Base-by-base conservation (phyloP, 2,888 invertebrate genomes). In the Trissolcus brochymenae region DNA sequence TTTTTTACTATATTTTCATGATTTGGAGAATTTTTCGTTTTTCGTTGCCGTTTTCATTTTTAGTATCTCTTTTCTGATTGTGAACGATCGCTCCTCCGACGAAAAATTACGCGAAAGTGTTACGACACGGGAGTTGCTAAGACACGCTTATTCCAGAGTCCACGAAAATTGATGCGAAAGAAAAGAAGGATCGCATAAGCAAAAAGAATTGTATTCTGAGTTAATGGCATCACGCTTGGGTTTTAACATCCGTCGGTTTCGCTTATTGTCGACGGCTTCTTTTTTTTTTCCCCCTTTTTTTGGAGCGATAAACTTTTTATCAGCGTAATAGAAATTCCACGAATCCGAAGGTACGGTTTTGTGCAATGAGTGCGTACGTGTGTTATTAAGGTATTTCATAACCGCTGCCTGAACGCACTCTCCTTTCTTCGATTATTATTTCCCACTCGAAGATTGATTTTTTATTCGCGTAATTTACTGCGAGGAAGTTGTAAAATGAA, bases 81-180 rank as follows among this genome's bases (percentile, higher is more conserved):
- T 51, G 57, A 54, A 41, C 68, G 65, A 67, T 61, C 59, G 56
- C 71, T 66, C 70, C 72, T 72, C 73, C 75, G 77, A 77, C 57
- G 62, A 73, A 75, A 79, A 80, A 25, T 25, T 25, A 76, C 77
- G 75, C 68, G 77, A 80, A 81, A 80, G 81, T 81, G 78, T 79
- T 79, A 78, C 79, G 78, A 49, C 54, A 56, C 65, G 59, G 6
- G 25, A 72, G 66, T 77, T 51, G 76, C 72, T 65, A 55, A 74
- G 64, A 61, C 66, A 71, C 73, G 41, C 55, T 59, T 57, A 57
- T 53, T 55, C 60, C 55, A 70, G 64, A 73, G 53, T 40, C 53
- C 43, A 66, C 54, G 21, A 68, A 68, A 70, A 56, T 35, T 51
- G 57, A 73, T 19, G 59, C 25, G 35, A 57, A 65, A 41, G 56